Percentiles rank a stretch among this genome's conserved stretches.
Conservation (phyloP, 2,113 vertebrate genomes). For the Shinisaurus crocodilurus region DNA sequence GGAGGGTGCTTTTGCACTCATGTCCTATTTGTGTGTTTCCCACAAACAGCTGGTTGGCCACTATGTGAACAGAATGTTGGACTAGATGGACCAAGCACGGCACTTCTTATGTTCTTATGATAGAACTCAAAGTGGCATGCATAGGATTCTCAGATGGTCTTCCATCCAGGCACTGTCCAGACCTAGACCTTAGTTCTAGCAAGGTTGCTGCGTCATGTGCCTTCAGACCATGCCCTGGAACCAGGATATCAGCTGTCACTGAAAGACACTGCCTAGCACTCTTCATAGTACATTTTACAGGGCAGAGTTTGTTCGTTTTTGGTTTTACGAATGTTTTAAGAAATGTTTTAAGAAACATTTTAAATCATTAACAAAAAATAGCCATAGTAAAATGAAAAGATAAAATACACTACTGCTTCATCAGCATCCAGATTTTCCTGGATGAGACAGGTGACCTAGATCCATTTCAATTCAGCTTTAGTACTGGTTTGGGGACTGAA, state of each 20-base stretch:
- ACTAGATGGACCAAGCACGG: no score
- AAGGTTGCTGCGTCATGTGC: background rate
- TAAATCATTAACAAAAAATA: background rate
- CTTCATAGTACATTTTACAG: background rate
- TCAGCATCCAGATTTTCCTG: background rate
- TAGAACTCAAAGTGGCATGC: background rate
- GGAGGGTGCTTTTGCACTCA: no score
- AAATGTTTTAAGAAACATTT: background rate
- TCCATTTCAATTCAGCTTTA: no score
- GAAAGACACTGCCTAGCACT: background rate
- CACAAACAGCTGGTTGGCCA: no score
- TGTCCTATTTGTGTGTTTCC: no score
- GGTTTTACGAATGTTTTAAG: background rate
- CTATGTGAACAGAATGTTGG: no score
- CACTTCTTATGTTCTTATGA: background rate
- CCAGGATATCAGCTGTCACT: background rate
- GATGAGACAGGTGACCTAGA: no score
- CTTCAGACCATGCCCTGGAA: background rate
- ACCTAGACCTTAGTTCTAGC: background rate
- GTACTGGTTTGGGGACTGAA: no score
- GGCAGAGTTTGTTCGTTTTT: no score
- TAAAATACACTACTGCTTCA: background rate
- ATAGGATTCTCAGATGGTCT: background rate
- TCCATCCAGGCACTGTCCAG: background rate
- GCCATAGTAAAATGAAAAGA: background rate